Conservation (phyloP, 1,140 invertebrate species). For the Drosophila nasuta region DNA sequence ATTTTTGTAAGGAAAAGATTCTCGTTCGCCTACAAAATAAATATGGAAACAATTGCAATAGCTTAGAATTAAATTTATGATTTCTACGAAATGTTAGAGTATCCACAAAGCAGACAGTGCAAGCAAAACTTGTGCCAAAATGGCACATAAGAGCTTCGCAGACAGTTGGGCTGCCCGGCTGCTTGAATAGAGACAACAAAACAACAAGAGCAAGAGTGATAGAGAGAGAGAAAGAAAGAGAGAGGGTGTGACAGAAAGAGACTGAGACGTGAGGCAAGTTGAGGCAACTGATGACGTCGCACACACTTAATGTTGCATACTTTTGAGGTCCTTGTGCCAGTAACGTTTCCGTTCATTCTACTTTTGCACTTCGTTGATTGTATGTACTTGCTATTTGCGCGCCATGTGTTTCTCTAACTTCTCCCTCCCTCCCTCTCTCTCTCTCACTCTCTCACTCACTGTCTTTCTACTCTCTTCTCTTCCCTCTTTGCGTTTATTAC, state of each 20-base stretch:
- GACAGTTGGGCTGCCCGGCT: conserved; percentile 27
- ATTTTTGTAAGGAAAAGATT: too few relatives aligned
- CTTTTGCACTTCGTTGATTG: conserved; percentile 55
- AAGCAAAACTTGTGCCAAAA: conserved; percentile 64
- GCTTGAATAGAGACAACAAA: conserved; percentile 2
- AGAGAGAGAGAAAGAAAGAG: background rate
- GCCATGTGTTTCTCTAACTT: conserved; percentile 11
- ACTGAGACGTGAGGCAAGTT: background rate
- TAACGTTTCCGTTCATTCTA: conserved; percentile 81
- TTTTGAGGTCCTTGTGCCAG: conserved; percentile 80
- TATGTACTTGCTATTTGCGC: conserved; percentile 23
- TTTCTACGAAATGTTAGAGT: background rate
- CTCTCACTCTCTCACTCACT: background rate
- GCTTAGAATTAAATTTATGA: too few relatives aligned
- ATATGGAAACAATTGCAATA: too few relatives aligned
- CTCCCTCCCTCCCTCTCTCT: background rate
- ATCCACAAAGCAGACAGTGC: conserved; percentile 40
- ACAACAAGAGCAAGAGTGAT: background rate
- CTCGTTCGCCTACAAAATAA: too few relatives aligned
- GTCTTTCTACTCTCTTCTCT: background rate
- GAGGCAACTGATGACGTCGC: conserved; percentile 39
- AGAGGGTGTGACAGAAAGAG: background rate
- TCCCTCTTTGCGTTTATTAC: background rate
- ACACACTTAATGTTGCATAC: conserved; percentile 81
- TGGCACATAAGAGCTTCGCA: conserved; percentile 63